Percentiles rank a stretch among this genome's conserved stretches.
Evolutionary conservation across 1,140 invertebrate genomes (phyloP).

Genomic region (Lepidurus packardi): DNA sequence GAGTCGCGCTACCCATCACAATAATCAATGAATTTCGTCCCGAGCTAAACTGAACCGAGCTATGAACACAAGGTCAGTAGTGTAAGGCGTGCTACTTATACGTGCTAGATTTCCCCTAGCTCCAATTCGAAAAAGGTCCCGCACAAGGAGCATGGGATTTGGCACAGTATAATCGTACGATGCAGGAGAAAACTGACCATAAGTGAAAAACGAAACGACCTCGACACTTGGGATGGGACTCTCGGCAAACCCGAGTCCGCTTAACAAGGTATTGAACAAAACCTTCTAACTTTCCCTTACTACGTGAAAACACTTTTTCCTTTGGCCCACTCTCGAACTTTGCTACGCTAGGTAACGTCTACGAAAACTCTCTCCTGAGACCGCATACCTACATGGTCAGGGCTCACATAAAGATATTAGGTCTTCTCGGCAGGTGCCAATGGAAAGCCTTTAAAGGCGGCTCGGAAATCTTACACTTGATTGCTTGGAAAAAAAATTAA

Average conservation of each 20-base stretch:
- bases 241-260: neutral
- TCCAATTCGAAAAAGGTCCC: neutral
- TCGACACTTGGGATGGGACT: neutral
- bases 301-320: neutral
- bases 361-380: neutral
- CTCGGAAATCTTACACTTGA: neutral
- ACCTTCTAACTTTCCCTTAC: neutral
- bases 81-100: conserved; percentile 2
- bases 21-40: conserved; percentile 3
- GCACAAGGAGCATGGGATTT: neutral
- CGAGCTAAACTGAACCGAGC: neutral
- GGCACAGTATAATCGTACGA: neutral
- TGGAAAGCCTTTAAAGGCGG: neutral
- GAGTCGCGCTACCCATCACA: neutral
- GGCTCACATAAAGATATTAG: neutral
- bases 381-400: neutral
- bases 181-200: conserved; percentile 5
- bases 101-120: neutral
- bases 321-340: conserved; percentile 10
- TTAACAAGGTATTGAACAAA: neutral
- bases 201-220: conserved; percentile 18
- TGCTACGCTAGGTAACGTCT: neutral
- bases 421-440: neutral
- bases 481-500: neutral
- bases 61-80: neutral